A percentile compares a stretch with the other conserved stretches of the same genome.
phyloP scores from a whole-genome alignment of 2,113 vertebrate genomes.

The Rattus norvegicus region GRCr8 NC_086021.1:80276501-80277000 shows the following conservation, averaged over 20 bases:
- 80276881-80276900: no score
- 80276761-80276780: neutral
- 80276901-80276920: no score
- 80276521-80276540: neutral
- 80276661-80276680: neutral
- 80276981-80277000: no score
- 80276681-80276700: neutral
- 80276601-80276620: neutral
- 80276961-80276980: no score
- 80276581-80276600: neutral
- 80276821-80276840: no score
- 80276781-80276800: neutral
- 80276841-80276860: no score
- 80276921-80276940: no score
- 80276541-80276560: constrained; percentile 16
- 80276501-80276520: neutral
- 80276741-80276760: neutral
- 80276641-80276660: neutral
- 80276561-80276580: neutral
- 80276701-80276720: neutral
- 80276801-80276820: no score
- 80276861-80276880: no score
- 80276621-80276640: neutral
- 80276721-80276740: neutral
- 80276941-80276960: no score